Evolutionary conservation across 1,140 invertebrate genomes (phyloP), one percentile per base, ranked within the genome.

Genomic region (Colletes gigas): DNA sequence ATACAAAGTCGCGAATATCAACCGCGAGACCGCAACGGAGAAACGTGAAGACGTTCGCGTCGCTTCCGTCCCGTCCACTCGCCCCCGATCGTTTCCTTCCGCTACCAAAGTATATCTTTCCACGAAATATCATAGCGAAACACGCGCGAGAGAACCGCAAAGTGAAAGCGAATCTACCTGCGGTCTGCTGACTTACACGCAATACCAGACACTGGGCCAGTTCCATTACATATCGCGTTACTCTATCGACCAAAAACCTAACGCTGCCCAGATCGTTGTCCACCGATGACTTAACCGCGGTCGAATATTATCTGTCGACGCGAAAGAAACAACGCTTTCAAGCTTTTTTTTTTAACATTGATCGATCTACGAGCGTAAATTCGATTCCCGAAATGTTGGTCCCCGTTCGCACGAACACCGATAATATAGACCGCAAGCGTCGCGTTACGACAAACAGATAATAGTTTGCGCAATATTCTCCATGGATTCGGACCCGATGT

Each of bases 1-100:
- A 17, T 55, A 10, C 44, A 5, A 47, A 50, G 50, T 12, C 44
- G 10, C 14, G 19, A 54, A 21, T 9, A 3, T 15, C 17, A 21
- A 19, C 30, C 19, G 19, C n/a, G 15, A 41, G 82, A 90, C 90
- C 90, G 78, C 90, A 89, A 87, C 76, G 78, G 80, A 83, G 69
- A 83, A 84, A 83, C 73, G 65, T 30, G 76, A 82, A 87, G 87
- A 85, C 84, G 73, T 74, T 69, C 62, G 81, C 76, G 75, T 74
- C 66, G 62, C 78, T 86, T 88, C 84, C 80, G 83, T 84, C 52
- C 17, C 55, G 4, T 30, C 63, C 73, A 62, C 30, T 50, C 44
- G 54, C 68, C 67, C 67, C 15, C 8, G 9, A 44, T 39, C 70
- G 71, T 83, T 76, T 71, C 66, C 63, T 82, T 86, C 74, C 83